Evolutionary conservation across 92 coral and sea anemone species (phyloP).

Genomic region (Palythoa grandis): DNA sequence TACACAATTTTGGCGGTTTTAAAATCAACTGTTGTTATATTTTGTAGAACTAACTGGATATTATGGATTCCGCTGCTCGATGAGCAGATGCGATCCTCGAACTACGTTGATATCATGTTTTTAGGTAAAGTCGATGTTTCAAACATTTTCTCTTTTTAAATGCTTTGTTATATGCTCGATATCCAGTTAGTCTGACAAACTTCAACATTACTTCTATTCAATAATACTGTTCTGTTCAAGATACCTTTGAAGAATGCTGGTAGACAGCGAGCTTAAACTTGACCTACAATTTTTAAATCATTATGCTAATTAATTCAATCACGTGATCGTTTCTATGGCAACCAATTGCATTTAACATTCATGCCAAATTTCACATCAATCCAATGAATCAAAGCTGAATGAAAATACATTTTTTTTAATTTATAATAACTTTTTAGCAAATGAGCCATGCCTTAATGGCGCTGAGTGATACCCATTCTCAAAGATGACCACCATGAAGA

Average conservation of each 20-base stretch:
- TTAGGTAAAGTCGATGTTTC: neutral
- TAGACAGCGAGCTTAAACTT: neutral
- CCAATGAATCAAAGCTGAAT: no score
- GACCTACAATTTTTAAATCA: neutral
- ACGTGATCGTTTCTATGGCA: neutral
- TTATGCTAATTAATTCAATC: neutral
- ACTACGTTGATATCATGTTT: slow-evolving; percentile 14
- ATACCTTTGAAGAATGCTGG: neutral
- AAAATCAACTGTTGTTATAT: slow-evolving; percentile 15
- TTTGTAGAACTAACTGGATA: slow-evolving; percentile 25
- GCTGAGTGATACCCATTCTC: no score
- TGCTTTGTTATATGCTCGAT: slow-evolving; percentile 14
- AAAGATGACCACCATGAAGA: no score
- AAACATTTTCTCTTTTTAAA: slow-evolving; percentile 3
- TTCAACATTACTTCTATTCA: neutral
- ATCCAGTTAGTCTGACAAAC: slow-evolving; percentile 18
- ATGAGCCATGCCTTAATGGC: no score
- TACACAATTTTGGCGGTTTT: slow-evolving; percentile 7
- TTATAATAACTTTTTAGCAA: no score
- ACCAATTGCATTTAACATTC: no score
- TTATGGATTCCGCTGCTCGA: neutral
- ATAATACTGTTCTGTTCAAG: neutral
- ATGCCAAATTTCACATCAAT: no score
- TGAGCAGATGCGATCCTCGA: slow-evolving; percentile 25
- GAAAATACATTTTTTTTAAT: no score